Evolutionary conservation across 2,797 vertebrate species (phyloP).

Genomic region (Streptopelia turtur): DNA sequence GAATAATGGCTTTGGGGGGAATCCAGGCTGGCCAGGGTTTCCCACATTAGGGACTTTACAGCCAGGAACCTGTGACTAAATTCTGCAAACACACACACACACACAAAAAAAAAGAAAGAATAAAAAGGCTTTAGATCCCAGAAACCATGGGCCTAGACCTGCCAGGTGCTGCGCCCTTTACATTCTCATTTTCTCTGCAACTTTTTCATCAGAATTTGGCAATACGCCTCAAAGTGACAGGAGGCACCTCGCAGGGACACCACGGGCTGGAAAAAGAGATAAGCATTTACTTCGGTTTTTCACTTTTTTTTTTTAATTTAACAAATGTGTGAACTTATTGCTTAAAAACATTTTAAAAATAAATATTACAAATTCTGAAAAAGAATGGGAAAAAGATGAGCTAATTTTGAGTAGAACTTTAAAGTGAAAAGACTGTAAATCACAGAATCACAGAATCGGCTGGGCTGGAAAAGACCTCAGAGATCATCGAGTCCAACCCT

Average conservation of each 20-base stretch:
- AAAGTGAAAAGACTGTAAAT: neutral
- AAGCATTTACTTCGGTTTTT: neutral
- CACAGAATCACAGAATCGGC: neutral
- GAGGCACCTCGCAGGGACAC: neutral
- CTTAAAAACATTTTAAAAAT: neutral
- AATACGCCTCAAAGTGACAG: neutral
- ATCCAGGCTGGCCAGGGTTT: slow-evolving; percentile 18
- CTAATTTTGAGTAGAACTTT: neutral
- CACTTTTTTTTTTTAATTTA: neutral
- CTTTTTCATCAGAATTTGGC: neutral
- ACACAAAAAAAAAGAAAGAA: neutral
- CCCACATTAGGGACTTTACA: neutral
- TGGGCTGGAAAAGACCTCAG: too few relatives aligned
- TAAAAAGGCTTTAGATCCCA: neutral
- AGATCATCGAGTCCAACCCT: too few relatives aligned
- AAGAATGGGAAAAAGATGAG: neutral
- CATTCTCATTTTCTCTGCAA: neutral
- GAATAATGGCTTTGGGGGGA: neutral
- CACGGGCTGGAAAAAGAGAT: neutral
- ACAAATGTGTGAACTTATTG: neutral
- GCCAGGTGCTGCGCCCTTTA: neutral
- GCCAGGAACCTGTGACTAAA: neutral
- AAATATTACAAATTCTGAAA: neutral
- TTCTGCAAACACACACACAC: neutral
- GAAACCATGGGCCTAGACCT: neutral